Evolutionary conservation across 2,797 vertebrate species (phyloP).

Genomic region (Pampus argenteus): DNA sequence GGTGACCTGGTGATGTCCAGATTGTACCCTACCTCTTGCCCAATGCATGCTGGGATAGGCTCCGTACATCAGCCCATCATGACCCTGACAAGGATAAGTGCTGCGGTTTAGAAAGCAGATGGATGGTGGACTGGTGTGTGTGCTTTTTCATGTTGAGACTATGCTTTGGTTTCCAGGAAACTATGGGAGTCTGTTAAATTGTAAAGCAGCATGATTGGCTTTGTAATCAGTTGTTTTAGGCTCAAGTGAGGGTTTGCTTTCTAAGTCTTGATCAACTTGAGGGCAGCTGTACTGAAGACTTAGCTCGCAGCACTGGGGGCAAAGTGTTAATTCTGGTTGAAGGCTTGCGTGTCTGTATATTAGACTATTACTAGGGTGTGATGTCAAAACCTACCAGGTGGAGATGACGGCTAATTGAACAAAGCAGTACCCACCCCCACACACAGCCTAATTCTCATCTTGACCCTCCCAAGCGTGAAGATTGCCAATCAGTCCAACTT

Average conservation of each 20-base stretch:
- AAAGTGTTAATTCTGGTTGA: constrained; percentile 42
- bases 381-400: constrained; percentile 60
- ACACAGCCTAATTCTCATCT: constrained; percentile 56
- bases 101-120: background rate
- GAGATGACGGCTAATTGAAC: constrained; percentile 67
- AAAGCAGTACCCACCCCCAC: constrained; percentile 48
- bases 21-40: background rate
- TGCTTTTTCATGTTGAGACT: constrained; percentile 6
- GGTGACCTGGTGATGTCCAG: background rate
- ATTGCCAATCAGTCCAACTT: constrained; percentile 61
- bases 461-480: constrained; percentile 62
- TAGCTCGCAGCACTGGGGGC: constrained; percentile 18
- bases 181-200: constrained; percentile 6
- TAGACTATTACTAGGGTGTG: constrained; percentile 34
- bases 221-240: constrained; percentile 27
- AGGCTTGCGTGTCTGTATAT: constrained; percentile 31
- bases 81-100: background rate
- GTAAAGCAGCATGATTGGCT: constrained; percentile 10
- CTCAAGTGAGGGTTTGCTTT: constrained; percentile 5
- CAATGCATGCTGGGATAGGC: constrained; percentile 19
- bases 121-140: background rate
- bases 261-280: background rate
- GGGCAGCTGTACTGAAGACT: background rate
- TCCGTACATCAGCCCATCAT: background rate
- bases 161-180: constrained; percentile 22